phyloP scores from a whole-genome alignment of 1,140 invertebrate species.

The Thereuonema tuberculata region DNA sequence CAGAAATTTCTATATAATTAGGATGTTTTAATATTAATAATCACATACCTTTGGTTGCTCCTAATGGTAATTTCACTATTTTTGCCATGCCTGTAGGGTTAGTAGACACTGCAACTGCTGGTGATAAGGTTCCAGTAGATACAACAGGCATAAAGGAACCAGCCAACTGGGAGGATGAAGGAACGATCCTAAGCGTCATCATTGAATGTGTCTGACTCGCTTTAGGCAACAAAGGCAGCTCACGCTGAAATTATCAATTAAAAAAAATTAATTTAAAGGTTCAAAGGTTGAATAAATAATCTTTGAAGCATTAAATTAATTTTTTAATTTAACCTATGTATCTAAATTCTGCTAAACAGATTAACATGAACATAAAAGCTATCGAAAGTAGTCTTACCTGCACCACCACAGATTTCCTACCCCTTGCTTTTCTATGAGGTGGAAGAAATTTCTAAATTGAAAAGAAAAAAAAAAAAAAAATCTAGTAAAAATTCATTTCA shows the following conservation, averaged over 20 bases:
- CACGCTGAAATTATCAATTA: neutral
- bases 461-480: too few relatives aligned
- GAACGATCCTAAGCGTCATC: constrained; percentile 10
- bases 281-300: too few relatives aligned
- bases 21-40: too few relatives aligned
- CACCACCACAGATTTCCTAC: constrained; percentile 12
- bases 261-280: too few relatives aligned
- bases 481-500: too few relatives aligned
- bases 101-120: constrained; percentile 9
- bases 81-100: too few relatives aligned
- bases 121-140: neutral
- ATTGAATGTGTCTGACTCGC: neutral
- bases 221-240: constrained; percentile 7
- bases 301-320: neutral
- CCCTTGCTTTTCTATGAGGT: constrained; percentile 37
- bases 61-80: constrained; percentile 15
- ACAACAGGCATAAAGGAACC: constrained; percentile 7
- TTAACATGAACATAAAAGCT: neutral
- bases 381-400: neutral
- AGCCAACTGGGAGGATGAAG: constrained; percentile 7
- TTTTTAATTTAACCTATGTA: neutral
- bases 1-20: too few relatives aligned
- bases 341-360: neutral
- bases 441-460: constrained; percentile 21
- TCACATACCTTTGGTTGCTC: too few relatives aligned